Conservation (phyloP, 1,140 invertebrate species). For the Rhynchophorus ferrugineus region DNA sequence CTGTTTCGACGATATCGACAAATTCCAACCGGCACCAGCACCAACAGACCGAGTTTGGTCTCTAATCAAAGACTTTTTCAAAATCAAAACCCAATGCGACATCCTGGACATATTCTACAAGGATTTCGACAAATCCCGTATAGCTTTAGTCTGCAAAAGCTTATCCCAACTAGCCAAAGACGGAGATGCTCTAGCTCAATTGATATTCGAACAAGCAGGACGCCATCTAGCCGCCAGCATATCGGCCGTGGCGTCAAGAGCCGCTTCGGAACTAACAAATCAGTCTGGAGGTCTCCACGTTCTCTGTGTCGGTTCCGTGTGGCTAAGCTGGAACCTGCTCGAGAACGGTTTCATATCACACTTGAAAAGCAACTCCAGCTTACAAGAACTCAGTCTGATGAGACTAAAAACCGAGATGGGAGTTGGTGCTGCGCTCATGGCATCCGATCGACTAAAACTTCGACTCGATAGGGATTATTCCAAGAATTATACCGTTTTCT, state of each 20-base stretch:
- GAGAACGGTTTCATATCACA: slow-evolving; percentile 59
- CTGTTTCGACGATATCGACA: slow-evolving; percentile 84
- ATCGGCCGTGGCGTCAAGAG: slow-evolving; percentile 60
- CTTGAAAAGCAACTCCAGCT: slow-evolving; percentile 42
- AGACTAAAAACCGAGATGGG: slow-evolving; percentile 57
- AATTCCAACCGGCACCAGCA: slow-evolving; percentile 56
- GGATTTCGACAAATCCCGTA: slow-evolving; percentile 75
- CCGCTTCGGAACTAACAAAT: slow-evolving; percentile 50
- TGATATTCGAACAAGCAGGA: slow-evolving; percentile 75
- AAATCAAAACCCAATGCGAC: slow-evolving; percentile 56
- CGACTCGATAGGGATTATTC: slow-evolving; percentile 43
- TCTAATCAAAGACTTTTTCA: slow-evolving; percentile 71
- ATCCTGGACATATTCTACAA: slow-evolving; percentile 72
- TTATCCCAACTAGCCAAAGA: slow-evolving; percentile 59
- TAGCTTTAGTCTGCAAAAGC: slow-evolving; percentile 70
- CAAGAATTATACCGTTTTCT: slow-evolving; percentile 45
- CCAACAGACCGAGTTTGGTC: slow-evolving; percentile 63
- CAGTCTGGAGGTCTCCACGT: slow-evolving; percentile 63
- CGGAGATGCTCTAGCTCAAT: slow-evolving; percentile 62
- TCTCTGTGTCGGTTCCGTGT: slow-evolving; percentile 92
- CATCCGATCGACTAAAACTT: slow-evolving; percentile 52
- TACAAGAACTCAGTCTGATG: slow-evolving; percentile 57
- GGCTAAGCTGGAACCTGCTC: slow-evolving; percentile 84
- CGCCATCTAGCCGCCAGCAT: slow-evolving; percentile 65
- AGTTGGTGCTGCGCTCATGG: slow-evolving; percentile 68